These are phyloP conservation scores for Corythornis madagascariensis DNA, from an alignment of 2,113 vertebrate species.

Conservation along the genomic window DNA sequence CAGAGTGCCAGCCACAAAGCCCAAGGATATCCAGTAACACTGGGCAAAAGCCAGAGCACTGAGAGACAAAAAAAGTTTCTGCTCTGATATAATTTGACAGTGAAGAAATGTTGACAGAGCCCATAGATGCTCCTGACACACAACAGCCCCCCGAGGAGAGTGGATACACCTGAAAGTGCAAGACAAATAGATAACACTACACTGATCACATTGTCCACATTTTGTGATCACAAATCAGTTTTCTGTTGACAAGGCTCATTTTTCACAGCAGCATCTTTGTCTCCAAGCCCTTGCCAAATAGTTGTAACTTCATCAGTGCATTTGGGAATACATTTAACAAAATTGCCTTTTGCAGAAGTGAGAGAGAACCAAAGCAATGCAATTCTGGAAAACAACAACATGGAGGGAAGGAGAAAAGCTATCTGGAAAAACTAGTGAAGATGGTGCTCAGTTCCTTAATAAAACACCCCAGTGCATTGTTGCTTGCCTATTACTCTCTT, in stretches of 20 bases:
- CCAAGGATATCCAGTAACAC: not conserved
- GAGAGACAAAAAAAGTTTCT: not conserved
- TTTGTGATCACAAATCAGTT: conserved; percentile 73
- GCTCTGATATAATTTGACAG: conserved; percentile 28
- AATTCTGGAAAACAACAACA: conserved; percentile 62
- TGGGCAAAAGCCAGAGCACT: not conserved
- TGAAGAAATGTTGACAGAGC: conserved; percentile 36
- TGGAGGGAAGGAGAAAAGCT: conserved; percentile 20
- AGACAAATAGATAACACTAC: conserved; percentile 2
- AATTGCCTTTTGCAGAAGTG: conserved; percentile 70
- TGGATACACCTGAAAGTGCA: conserved; percentile 21
- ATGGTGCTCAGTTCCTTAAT: conserved; percentile 60
- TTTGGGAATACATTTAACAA: conserved; percentile 69
- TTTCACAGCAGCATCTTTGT: conserved; percentile 65
- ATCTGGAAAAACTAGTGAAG: conserved; percentile 32
- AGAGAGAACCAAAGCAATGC: conserved; percentile 43
- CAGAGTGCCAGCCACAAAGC: not conserved
- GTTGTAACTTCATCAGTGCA: conserved; percentile 77
- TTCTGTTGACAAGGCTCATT: conserved; percentile 74
- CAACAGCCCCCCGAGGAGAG: conserved; percentile 6
- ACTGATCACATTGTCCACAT: not conserved
- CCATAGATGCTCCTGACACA: conserved; percentile 34
- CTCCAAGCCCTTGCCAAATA: conserved; percentile 68
- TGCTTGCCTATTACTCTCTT: conserved; percentile 39
- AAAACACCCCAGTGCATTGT: conserved; percentile 40